Evolutionary conservation across 2,888 invertebrate genomes (phyloP).

Genomic region (Panopea generosa): DNA sequence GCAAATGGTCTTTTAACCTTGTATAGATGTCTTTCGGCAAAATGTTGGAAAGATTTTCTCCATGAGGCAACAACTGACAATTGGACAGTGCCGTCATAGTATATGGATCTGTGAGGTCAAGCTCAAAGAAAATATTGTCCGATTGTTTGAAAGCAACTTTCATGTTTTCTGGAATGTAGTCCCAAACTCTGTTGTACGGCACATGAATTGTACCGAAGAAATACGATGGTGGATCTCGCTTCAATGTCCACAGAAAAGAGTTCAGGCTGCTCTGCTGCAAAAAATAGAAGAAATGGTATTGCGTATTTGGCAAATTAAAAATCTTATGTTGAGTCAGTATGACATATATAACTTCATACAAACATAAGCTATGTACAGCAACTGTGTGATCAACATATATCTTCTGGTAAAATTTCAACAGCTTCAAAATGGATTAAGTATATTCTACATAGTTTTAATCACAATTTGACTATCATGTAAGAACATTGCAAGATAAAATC

Average conservation of each 20-base stretch:
- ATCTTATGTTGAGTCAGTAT: too few species aligned
- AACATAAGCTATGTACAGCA: too few species aligned
- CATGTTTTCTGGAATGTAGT: constrained; percentile 86
- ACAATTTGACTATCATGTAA: too few species aligned
- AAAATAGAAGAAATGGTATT: neutral
- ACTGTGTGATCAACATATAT: too few species aligned
- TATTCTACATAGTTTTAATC: too few species aligned
- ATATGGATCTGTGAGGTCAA: constrained; percentile 87
- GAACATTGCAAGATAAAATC: too few species aligned
- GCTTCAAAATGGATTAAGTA: too few species aligned
- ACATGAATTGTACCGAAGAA: constrained; percentile 88
- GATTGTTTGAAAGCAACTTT: constrained; percentile 86
- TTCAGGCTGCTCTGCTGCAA: constrained; percentile 77
- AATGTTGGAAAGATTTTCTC: constrained; percentile 83
- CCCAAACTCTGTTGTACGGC: constrained; percentile 87
- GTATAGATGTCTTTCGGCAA: constrained; percentile 85
- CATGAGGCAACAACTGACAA: constrained; percentile 86
- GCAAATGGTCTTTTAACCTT: constrained; percentile 86
- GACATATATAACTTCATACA: too few species aligned
- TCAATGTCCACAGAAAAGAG: constrained; percentile 85
- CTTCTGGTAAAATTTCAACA: too few species aligned
- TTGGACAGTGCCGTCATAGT: constrained; percentile 85
- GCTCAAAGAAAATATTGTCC: constrained; percentile 87
- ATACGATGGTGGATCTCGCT: constrained; percentile 84
- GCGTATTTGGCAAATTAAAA: too few species aligned